A percentile compares a stretch with the other conserved stretches of the same genome.
Conservation (phyloP, 2,113 vertebrate genomes). For the Muscicapa adusta region DNA sequence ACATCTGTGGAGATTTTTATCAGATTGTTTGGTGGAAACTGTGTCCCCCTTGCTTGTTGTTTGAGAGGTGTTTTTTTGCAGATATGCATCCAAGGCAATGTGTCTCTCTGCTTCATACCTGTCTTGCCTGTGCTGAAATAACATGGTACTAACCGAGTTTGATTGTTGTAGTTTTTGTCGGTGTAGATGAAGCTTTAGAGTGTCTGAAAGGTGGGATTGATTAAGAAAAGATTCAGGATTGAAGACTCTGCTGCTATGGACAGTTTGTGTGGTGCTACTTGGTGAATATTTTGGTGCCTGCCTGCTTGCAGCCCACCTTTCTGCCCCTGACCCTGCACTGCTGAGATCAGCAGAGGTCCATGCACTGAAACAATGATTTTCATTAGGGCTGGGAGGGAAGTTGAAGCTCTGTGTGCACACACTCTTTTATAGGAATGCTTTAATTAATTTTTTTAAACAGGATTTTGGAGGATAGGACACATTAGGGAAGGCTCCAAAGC, state of each 20-base stretch:
- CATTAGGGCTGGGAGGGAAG: background rate
- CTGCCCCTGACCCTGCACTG: background rate
- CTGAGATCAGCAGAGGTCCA: background rate
- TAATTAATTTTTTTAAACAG: background rate
- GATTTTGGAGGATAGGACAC: background rate
- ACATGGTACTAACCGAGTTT: accelerated
- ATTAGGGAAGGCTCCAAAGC: background rate
- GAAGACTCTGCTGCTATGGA: background rate
- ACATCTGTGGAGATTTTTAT: background rate
- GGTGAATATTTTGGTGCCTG: background rate
- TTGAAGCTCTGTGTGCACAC: background rate
- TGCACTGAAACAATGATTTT: background rate
- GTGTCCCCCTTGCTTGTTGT: background rate
- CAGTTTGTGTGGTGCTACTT: background rate
- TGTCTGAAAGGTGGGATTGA: background rate
- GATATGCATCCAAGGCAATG: background rate
- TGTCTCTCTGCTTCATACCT: background rate
- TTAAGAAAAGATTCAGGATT: background rate
- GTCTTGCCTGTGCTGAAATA: background rate
- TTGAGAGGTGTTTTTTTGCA: background rate
- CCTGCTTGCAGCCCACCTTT: background rate
- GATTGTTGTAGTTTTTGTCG: background rate
- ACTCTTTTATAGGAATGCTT: background rate
- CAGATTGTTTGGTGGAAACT: background rate
- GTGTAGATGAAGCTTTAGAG: background rate